These are phyloP conservation scores for Rhimphoctona megacephalus DNA, from an alignment of 2,888 invertebrate species.

Conservation along the genomic window DNA sequence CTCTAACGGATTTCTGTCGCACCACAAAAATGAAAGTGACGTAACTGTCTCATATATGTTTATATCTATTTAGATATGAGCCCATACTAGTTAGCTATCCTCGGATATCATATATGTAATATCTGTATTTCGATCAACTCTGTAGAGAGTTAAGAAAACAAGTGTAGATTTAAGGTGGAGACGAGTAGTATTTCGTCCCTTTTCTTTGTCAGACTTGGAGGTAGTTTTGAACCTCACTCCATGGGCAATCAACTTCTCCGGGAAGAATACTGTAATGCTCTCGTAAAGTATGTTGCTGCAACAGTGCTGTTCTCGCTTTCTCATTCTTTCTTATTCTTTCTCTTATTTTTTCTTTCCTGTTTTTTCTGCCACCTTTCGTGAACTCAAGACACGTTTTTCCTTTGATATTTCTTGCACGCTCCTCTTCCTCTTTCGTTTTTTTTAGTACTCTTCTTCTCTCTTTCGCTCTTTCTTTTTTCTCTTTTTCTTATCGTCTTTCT, in stretches of 20 bases:
- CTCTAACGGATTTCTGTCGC: too few relatives aligned
- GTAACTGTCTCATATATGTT: too few relatives aligned
- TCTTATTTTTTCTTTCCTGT: neutral
- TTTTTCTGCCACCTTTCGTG: neutral
- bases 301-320: conserved; percentile 17
- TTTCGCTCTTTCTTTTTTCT: too few relatives aligned
- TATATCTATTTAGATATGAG: too few relatives aligned
- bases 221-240: conserved; percentile 24
- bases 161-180: neutral
- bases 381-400: conserved; percentile 58
- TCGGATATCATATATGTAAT: too few relatives aligned
- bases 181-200: conserved; percentile 14
- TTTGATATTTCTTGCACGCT: conserved; percentile 63
- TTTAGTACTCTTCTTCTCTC: neutral
- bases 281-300: conserved; percentile 43
- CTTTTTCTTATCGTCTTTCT: conserved; percentile 3
- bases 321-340: neutral
- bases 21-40: too few relatives aligned
- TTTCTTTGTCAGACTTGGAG: conserved; percentile 5
- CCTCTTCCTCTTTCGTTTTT: conserved; percentile 1
- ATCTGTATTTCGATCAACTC: neutral
- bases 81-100: too few relatives aligned
- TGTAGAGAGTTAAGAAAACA: neutral
- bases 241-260: conserved; percentile 55
- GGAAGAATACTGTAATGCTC: conserved; percentile 39